A percentile compares a stretch with the other conserved stretches of the same genome.
Evolutionary conservation across 2,888 invertebrate genomes (phyloP).

Genomic region (Laothoe populi): DNA sequence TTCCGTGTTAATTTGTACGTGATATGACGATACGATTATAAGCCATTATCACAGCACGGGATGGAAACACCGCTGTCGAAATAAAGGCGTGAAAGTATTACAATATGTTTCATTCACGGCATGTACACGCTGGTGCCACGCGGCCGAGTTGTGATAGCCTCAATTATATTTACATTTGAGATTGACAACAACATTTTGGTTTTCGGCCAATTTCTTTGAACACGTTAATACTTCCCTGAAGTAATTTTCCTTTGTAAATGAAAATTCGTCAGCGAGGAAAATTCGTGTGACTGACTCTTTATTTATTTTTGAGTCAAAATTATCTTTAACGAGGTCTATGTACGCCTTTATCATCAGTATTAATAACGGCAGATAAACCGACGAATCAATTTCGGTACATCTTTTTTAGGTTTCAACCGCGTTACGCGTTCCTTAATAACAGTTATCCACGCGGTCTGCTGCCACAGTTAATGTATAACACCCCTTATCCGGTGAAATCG

Average conservation of each 20-base stretch:
- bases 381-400: too few species aligned
- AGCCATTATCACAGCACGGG: too few species aligned
- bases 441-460: too few species aligned
- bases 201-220: slow-evolving; percentile 19
- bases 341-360: neutral
- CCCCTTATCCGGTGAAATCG: too few species aligned
- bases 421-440: too few species aligned
- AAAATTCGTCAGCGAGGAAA: slow-evolving; percentile 5
- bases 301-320: slow-evolving; percentile 7
- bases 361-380: too few species aligned
- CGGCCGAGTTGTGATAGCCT: slow-evolving; percentile 11
- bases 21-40: too few species aligned
- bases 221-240: slow-evolving; percentile 10
- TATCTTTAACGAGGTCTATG: neutral
- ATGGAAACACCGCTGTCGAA: too few species aligned
- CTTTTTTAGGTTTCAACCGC: too few species aligned
- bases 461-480: too few species aligned
- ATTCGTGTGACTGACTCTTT: slow-evolving; percentile 13
- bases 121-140: neutral
- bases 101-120: neutral
- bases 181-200: slow-evolving; percentile 20
- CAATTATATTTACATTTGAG: neutral
- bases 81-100: neutral
- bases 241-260: slow-evolving; percentile 18
- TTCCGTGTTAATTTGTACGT: too few species aligned